Evolutionary conservation across 2,797 vertebrate species (phyloP), one percentile per base, ranked within the genome.

Genomic region (Limosa lapponica): DNA sequence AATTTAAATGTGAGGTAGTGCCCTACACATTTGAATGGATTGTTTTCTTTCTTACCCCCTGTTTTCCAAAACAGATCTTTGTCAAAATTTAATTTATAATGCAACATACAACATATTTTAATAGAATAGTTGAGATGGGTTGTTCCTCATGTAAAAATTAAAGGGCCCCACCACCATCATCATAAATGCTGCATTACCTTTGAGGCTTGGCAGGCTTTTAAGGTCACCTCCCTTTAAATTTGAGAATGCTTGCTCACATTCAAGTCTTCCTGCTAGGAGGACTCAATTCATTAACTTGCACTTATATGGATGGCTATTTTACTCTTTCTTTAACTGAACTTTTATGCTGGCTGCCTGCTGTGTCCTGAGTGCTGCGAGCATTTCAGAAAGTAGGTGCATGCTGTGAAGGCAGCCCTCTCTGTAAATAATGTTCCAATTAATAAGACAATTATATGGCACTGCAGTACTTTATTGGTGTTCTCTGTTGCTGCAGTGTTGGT

Each of bases 381-480:
- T 95, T 96, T 97, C 96, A 70, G 48, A 95, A 97, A 97, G 95
- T 85, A 96, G 87, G 61, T 80, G 70, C 97, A 91, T 95, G 95
- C 95, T 97, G 95, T 91, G 96, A 89, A 95, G 92, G 84, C 95
- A 93, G 83, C 57, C 93, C 81, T 89, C 49, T 92, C 93, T 73
- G 93, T 96, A 98, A 97, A 95, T 95, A 96, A 96, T 91, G 80
- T 83, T 83, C 91, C 95, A 96, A 90, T 97, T 97, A 97, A 93
- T 97, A 97, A 87, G 94, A 82, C 92, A 95, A 97, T 91, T 97
- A 94, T 91, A 72, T 92, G 95, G 94, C 87, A 55, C 32, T 58
- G 86, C 73, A 87, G 86, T 67, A 72, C 66, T 93, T 97, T 95
- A 95, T 95, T 94, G 94, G 82, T 90, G 82, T 64, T 92, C 92